Evolutionary conservation across 2,888 invertebrate species (phyloP).

Genomic region (Cremastinae sp.): DNA sequence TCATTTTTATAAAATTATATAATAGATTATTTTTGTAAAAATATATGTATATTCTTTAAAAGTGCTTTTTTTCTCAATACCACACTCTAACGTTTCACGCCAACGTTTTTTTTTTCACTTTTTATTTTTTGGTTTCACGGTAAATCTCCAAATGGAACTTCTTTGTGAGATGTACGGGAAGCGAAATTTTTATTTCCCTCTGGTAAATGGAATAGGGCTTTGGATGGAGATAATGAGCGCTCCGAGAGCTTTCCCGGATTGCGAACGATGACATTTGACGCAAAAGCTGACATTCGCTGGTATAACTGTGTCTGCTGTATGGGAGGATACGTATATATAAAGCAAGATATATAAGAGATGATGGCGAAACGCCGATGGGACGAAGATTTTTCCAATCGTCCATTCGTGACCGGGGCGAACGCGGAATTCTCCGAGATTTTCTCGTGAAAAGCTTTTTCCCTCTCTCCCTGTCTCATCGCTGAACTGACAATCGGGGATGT

Average conservation of each 20-base stretch:
- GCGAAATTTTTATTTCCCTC: slow-evolving; percentile 26
- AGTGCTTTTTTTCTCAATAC: no score
- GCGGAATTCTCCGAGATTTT: slow-evolving; percentile 48
- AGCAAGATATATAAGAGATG: neutral
- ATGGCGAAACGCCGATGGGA: slow-evolving; percentile 18
- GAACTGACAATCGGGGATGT: slow-evolving; percentile 3
- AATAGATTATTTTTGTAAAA: no score
- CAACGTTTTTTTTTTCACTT: no score
- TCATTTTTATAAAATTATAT: no score
- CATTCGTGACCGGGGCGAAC: slow-evolving; percentile 48
- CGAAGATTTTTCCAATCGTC: slow-evolving; percentile 57
- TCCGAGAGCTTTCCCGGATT: slow-evolving; percentile 30
- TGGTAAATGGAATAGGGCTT: slow-evolving; percentile 32
- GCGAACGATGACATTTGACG: slow-evolving; percentile 43
- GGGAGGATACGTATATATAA: neutral
- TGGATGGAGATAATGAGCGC: slow-evolving; percentile 49
- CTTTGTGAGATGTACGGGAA: neutral
- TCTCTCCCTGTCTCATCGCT: slow-evolving; percentile 1
- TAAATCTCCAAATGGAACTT: no score
- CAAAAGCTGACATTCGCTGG: slow-evolving; percentile 33
- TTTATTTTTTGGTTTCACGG: no score
- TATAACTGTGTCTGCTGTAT: slow-evolving; percentile 3
- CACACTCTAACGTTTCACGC: no score
- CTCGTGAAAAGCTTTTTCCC: slow-evolving; percentile 42
- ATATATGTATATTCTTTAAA: no score